phyloP scores from a whole-genome alignment of 1,140 invertebrate genomes.

The Leptinotarsa defecta region DNA sequence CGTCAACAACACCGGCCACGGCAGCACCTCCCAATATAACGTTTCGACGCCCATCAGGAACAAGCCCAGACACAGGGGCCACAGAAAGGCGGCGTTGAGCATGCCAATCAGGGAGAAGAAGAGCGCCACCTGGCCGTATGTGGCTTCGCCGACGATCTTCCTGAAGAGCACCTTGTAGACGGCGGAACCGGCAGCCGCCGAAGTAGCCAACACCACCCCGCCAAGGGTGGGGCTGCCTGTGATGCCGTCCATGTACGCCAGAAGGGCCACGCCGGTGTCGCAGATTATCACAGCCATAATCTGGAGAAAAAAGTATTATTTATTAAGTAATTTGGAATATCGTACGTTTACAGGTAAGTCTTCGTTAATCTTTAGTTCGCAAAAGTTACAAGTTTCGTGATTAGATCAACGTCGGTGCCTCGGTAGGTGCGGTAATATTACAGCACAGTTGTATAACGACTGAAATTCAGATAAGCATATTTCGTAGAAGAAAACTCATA shows the following conservation, averaged over 20 bases:
- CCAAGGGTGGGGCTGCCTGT: slow-evolving; percentile 86
- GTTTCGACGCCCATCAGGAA: slow-evolving; percentile 85
- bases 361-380: background rate
- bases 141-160: slow-evolving; percentile 83
- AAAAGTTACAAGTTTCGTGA: background rate
- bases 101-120: slow-evolving; percentile 87
- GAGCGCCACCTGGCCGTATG: slow-evolving; percentile 82
- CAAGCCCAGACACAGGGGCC: slow-evolving; percentile 82
- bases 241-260: slow-evolving; percentile 95
- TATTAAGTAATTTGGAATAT: background rate
- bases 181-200: slow-evolving; percentile 85
- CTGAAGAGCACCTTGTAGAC: slow-evolving; percentile 73
- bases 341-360: background rate
- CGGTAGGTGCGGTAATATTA: too few relatives aligned
- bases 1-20: slow-evolving; percentile 78
- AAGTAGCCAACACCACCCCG: slow-evolving; percentile 87
- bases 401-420: too few relatives aligned
- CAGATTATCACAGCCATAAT: slow-evolving; percentile 94
- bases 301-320: slow-evolving; percentile 59
- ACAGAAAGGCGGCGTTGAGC: slow-evolving; percentile 80
- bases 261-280: slow-evolving; percentile 89
- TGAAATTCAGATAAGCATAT: too few relatives aligned
- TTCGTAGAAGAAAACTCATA: too few relatives aligned
- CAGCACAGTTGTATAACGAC: too few relatives aligned
- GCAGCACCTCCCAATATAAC: slow-evolving; percentile 75